A percentile compares a stretch with the other conserved stretches of the same genome.
Evolutionary conservation across 2,888 invertebrate species (phyloP).

Genomic region (Athalia circularis): DNA sequence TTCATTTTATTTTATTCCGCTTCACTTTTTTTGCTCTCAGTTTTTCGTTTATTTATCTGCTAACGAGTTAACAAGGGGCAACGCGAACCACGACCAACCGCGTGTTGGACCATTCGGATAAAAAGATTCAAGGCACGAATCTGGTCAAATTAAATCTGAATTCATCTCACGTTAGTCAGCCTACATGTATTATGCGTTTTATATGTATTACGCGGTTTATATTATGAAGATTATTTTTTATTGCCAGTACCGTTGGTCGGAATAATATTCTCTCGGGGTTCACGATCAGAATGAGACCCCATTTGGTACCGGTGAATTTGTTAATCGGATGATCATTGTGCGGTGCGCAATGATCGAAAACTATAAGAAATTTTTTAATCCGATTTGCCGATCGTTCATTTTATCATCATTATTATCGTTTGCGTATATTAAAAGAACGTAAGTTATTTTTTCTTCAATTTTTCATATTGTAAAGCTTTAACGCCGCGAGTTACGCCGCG

Average conservation of each 20-base stretch:
- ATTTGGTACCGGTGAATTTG: neutral
- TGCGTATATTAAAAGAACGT: neutral
- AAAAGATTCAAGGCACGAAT: constrained; percentile 20
- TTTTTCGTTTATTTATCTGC: neutral
- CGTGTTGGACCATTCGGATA: neutral
- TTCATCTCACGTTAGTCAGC: constrained; percentile 24
- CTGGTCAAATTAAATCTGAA: constrained; percentile 29
- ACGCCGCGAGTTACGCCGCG: neutral
- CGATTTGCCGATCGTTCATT: neutral
- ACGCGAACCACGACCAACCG: neutral
- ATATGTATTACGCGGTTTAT: constrained; percentile 13
- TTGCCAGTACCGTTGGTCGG: neutral
- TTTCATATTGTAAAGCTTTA: neutral
- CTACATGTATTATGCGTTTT: neutral
- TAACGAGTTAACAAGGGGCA: neutral
- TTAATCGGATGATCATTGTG: too few species aligned
- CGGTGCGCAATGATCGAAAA: too few species aligned
- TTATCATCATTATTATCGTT: neutral
- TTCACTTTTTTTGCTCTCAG: neutral
- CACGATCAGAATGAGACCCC: neutral
- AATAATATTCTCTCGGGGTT: neutral
- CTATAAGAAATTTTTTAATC: neutral
- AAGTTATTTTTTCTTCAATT: neutral
- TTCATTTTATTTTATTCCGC: neutral
- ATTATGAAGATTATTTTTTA: neutral